phyloP scores from a whole-genome alignment of 2,113 vertebrate species.

The Ctenodactylus gundi region DNA sequence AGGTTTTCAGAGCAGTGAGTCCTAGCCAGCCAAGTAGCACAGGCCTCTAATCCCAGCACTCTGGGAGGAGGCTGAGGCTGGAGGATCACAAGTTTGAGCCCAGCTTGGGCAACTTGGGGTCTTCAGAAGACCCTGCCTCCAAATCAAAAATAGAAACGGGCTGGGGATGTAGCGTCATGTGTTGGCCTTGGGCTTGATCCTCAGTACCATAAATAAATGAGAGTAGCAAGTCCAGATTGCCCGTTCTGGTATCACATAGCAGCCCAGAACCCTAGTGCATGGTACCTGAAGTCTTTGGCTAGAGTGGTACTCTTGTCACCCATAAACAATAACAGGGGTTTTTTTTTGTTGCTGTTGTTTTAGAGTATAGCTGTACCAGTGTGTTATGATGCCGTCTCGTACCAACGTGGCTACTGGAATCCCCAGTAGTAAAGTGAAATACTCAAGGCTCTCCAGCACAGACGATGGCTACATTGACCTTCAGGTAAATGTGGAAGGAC shows the following conservation, averaged over 20 bases:
- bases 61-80: too few species aligned
- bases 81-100: too few species aligned
- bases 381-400: constrained; percentile 90
- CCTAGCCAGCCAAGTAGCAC: too few species aligned
- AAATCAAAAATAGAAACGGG: too few species aligned
- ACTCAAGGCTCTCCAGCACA: constrained; percentile 92
- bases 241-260: not conserved
- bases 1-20: not conserved
- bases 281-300: not conserved
- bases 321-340: not conserved
- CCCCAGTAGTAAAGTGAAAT: constrained; percentile 91
- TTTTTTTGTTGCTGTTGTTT: too few species aligned
- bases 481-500: constrained; percentile 86
- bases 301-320: rapidly evolving
- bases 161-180: too few species aligned
- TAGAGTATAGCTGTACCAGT: constrained; percentile 71
- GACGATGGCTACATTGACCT: constrained; percentile 98
- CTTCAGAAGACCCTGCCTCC: too few species aligned
- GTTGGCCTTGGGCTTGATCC: too few species aligned
- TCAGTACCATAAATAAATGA: too few species aligned
- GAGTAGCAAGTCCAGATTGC: not conserved
- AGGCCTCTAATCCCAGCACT: too few species aligned
- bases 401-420: constrained; percentile 86
- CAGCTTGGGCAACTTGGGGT: too few species aligned
- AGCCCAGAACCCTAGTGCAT: not conserved